These are phyloP conservation scores for Dryomyza anilis DNA, from an alignment of 2,888 invertebrate species.

Conservation along the genomic window DNA sequence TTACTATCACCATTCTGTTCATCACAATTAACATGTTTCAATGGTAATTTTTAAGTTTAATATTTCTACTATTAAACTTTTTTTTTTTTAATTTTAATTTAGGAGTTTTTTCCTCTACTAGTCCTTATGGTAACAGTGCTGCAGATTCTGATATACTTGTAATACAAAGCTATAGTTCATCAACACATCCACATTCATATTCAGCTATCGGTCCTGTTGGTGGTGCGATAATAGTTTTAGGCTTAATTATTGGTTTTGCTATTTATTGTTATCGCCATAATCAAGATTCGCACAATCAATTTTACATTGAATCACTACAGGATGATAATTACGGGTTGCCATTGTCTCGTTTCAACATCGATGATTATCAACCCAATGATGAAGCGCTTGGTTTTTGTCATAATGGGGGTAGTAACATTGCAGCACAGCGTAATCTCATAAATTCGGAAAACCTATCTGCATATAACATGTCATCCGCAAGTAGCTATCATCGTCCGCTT, in stretches of 20 bases:
- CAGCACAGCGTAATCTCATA: slow-evolving; percentile 67
- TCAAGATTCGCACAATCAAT: slow-evolving; percentile 52
- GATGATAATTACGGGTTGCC: slow-evolving; percentile 68
- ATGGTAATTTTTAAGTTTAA: slow-evolving; percentile 63
- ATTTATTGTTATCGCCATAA: slow-evolving; percentile 84
- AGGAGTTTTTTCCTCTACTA: slow-evolving; percentile 74
- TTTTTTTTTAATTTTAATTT: not conserved
- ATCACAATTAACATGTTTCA: slow-evolving; percentile 80
- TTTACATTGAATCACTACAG: slow-evolving; percentile 64
- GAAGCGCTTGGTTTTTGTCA: slow-evolving; percentile 63
- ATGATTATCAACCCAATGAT: slow-evolving; percentile 66
- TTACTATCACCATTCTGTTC: slow-evolving; percentile 79
- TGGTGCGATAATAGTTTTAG: slow-evolving; percentile 82
- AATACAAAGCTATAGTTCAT: slow-evolving; percentile 55
- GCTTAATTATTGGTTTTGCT: slow-evolving; percentile 79
- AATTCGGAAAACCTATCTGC: slow-evolving; percentile 74
- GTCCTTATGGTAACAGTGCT: slow-evolving; percentile 69
- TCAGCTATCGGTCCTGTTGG: slow-evolving; percentile 86
- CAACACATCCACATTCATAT: slow-evolving; percentile 63
- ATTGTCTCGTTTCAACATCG: slow-evolving; percentile 75
- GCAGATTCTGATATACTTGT: slow-evolving; percentile 55
- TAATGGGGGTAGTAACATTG: slow-evolving; percentile 57
- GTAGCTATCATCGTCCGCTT: slow-evolving; percentile 73
- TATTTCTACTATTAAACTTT: not conserved
- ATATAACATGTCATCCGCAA: slow-evolving; percentile 77